Evolutionary conservation across 2,888 invertebrate genomes (phyloP), one percentile per base, ranked within the genome.

Genomic region (Tortricodes alternella): DNA sequence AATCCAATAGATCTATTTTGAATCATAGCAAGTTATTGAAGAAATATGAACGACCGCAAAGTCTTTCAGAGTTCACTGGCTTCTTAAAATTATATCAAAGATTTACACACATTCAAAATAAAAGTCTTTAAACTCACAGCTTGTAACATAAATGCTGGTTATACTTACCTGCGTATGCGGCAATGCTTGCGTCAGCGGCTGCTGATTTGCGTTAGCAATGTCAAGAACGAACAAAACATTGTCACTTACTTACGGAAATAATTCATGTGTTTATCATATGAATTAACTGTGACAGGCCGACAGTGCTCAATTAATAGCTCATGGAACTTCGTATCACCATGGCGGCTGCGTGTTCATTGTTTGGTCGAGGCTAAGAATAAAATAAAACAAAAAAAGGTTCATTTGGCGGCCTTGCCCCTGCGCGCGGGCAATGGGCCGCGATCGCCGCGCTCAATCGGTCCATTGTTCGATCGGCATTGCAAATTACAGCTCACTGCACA

Each of bases 131-230:
- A 29, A 46, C 34, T 18, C 34, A 43, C 34, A 23, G 5, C 32
- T 51, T 41, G 41, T 41, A 41, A 41, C 23, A 18, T 9, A 18
- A 19, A 37, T 34, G 18, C 24, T 24, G 53, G 23, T 19, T 27
- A 46, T 35, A 32, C 32, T 16, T 38, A 29, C 18, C 16, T 41
- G 46, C 35, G 24, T 34, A 46, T 32, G 50, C 37, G 62, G 37
- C 62, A 48, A 62, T n/a, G n/a, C n/a, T 62, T 67, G 62, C 53
- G 53, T 55, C 53, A 55, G 48, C 18, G 41, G 53, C 39, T 7
- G 38, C 27, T 41, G 49, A 51, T 44, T 52, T 60, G 60, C 44
- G 62, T 38, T 58, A 46, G 43, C 37, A 44, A 16, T n/a, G 50
- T 51, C 48, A 55, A 58, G 56, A 64, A 63, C 60, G 64, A 46